Conservation (phyloP, 2,888 invertebrate species). For the Podabrus alpinus region DNA sequence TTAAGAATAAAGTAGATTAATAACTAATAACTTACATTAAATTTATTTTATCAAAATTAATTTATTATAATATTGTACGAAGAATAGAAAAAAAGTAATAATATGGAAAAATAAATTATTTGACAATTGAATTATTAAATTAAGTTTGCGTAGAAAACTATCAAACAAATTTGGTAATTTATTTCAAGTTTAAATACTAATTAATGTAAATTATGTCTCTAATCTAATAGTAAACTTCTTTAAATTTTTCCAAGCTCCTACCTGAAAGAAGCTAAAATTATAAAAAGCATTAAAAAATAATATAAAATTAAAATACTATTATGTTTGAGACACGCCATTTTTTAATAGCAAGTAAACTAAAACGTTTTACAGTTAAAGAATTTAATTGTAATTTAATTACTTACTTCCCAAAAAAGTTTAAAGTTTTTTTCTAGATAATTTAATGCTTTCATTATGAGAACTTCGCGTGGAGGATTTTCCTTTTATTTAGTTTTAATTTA, state of each 20-base stretch:
- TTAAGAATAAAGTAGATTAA: too few species aligned
- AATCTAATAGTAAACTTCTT: background rate
- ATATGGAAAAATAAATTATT: too few species aligned
- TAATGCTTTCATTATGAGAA: conserved; percentile 7
- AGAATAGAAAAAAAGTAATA: too few species aligned
- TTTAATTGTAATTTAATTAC: conserved; percentile 25
- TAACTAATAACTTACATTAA: too few species aligned
- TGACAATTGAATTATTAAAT: too few species aligned
- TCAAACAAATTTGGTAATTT: too few species aligned
- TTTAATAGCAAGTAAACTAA: conserved; percentile 13
- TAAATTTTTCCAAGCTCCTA: background rate
- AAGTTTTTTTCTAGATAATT: conserved; percentile 19
- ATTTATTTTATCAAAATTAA: too few species aligned
- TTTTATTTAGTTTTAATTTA: background rate
- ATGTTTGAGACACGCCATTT: background rate
- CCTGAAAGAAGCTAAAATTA: background rate
- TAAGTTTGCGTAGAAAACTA: too few species aligned
- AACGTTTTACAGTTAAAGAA: conserved; percentile 18
- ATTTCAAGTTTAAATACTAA: too few species aligned
- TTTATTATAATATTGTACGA: too few species aligned
- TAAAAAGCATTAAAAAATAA: background rate
- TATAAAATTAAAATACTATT: background rate
- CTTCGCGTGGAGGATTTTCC: background rate
- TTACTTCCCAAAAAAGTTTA: conserved; percentile 16
- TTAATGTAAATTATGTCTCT: background rate